Evolutionary conservation across 2,113 vertebrate genomes (phyloP), one percentile per base, ranked within the genome.

Genomic region (Narcine bancroftii): DNA sequence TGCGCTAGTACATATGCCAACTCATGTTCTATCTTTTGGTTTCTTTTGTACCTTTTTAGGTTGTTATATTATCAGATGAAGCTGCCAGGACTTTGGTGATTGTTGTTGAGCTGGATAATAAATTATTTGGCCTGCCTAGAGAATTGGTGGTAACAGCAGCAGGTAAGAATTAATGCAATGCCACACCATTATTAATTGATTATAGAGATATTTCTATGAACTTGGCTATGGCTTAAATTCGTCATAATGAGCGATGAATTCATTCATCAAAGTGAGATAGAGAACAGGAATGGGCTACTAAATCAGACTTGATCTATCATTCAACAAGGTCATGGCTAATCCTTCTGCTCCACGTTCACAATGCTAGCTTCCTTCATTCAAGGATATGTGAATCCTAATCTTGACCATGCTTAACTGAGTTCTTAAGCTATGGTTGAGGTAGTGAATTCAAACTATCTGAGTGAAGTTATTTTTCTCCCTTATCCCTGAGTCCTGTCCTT

Each of bases 71-170:
- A 24, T 94, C 96, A 6, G 93, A 96, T 0, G 97, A 99, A 93
- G 97, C 97, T 6, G 98, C 99, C 53, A 96, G 92, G 92, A 95
- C 93, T 15, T 96, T 99, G 92, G 77, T 96, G 77, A 97, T 99
- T 66, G 96, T 97, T 71, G 98, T 99, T 94, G 97, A 99, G 94
- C 96, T 96, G 93, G 98, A 99, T 94, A 98, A 98, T 94, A 96
- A 95, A 92, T 96, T 99, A 94, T 98, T 99, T 93, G 99, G 98
- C 0, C 95, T 99, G 75, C 97, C 98, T 4, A 96, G 98, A 94
- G 97, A 98, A 95, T 96, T 99, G 93, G 98, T 99, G 93, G 97
- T 99, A 92, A 98, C 98, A 50, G 96, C 97, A 94, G 97, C 97
- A 97, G 98, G 99, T 99, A 96, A 94, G 94, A 45, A 13, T 91